Evolutionary conservation across 2,888 invertebrate genomes (phyloP).

Genomic region (Marasmarcha lunaedactyla): DNA sequence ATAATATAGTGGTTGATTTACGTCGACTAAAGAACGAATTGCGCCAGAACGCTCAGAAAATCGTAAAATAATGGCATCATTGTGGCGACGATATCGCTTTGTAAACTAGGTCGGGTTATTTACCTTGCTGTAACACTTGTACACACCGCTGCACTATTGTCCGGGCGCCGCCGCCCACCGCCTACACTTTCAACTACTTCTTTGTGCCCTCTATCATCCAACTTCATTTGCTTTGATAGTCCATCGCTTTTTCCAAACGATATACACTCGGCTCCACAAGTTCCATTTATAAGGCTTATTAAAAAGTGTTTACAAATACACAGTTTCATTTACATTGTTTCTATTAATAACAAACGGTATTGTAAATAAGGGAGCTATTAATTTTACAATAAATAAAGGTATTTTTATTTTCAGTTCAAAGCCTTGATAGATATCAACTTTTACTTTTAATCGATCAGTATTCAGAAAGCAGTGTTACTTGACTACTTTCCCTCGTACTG

Average conservation of each 20-base stretch:
- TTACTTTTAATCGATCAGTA: slow-evolving; percentile 59
- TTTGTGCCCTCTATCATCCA: too few species aligned
- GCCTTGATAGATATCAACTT: slow-evolving; percentile 23
- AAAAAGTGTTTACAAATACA: too few species aligned
- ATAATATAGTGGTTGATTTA: slow-evolving; percentile 27
- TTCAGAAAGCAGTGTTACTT: slow-evolving; percentile 36
- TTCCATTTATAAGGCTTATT: too few species aligned
- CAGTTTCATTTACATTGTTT: too few species aligned
- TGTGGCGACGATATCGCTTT: slow-evolving; percentile 27
- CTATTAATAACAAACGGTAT: too few species aligned
- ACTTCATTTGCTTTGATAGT: too few species aligned
- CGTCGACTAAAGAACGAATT: slow-evolving; percentile 46
- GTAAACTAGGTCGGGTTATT: slow-evolving; percentile 39
- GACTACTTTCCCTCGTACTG: slow-evolving; percentile 37
- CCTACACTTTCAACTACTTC: too few species aligned
- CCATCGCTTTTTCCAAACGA: too few species aligned
- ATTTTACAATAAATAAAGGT: too few species aligned
- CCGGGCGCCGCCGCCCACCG: not conserved
- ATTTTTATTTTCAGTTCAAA: too few species aligned
- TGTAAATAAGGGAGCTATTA: too few species aligned
- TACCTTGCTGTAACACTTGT: slow-evolving; percentile 34
- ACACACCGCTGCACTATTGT: slow-evolving; percentile 9
- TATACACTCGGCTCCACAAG: too few species aligned
- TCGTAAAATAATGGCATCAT: slow-evolving; percentile 37
- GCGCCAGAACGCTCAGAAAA: slow-evolving; percentile 30